Evolutionary conservation across 2,888 invertebrate species (phyloP).

Genomic region (Mantis religiosa): DNA sequence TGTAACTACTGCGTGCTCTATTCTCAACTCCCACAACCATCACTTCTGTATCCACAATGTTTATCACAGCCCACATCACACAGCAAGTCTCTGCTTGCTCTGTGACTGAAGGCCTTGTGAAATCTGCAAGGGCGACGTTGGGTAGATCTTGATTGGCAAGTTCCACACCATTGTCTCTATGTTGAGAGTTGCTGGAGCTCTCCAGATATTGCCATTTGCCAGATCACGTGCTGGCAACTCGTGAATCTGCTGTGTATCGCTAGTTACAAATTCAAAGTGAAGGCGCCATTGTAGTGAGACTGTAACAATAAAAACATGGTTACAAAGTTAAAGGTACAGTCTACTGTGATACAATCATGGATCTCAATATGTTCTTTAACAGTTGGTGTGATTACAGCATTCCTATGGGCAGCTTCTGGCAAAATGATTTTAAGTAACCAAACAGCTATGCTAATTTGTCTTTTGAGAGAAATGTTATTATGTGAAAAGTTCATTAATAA

Average conservation of each 20-base stretch:
- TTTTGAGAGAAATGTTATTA: no score
- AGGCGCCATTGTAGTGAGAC: slow-evolving; percentile 89
- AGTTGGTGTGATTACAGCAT: no score
- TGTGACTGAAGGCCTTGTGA: slow-evolving; percentile 55
- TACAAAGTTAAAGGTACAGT: no score
- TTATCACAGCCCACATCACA: neutral
- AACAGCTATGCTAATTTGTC: no score
- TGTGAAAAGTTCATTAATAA: no score
- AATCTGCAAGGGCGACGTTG: slow-evolving; percentile 81
- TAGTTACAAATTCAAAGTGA: slow-evolving; percentile 96
- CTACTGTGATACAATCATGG: no score
- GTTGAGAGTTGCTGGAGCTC: slow-evolving; percentile 77
- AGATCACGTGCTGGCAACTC: slow-evolving; percentile 52
- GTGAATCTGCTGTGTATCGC: slow-evolving; percentile 55
- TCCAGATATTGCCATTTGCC: slow-evolving; percentile 63
- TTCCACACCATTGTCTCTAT: slow-evolving; percentile 99
- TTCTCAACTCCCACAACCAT: no score
- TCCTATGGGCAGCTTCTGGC: no score
- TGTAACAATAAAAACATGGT: slow-evolving; percentile 42
- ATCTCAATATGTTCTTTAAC: no score
- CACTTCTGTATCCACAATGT: no score
- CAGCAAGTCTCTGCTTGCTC: slow-evolving; percentile 35
- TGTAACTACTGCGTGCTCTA: no score
- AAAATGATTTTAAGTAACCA: no score
- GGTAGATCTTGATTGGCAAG: slow-evolving; percentile 88